phyloP scores from a whole-genome alignment of 2,797 vertebrate genomes.

The Hafferia zeledoni region DNA sequence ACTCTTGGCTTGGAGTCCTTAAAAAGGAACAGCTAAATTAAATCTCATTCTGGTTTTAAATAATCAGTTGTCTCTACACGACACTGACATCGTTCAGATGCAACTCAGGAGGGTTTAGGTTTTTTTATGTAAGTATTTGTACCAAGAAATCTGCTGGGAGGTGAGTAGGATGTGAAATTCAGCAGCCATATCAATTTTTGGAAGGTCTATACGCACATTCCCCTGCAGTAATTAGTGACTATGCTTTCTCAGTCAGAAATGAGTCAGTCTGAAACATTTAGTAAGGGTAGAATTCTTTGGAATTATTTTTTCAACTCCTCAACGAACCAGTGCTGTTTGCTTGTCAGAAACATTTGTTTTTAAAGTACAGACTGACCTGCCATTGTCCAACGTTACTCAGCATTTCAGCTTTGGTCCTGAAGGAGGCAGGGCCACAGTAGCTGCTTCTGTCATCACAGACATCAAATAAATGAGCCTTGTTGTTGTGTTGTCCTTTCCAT shows the following conservation, averaged over 20 bases:
- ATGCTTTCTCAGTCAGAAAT: constrained; percentile 41
- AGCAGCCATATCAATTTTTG: constrained; percentile 34
- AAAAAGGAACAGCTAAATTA: background rate
- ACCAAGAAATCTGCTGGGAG: constrained; percentile 2
- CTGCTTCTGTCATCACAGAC: background rate
- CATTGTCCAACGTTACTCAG: background rate
- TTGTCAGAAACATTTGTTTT: background rate
- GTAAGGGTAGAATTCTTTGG: background rate
- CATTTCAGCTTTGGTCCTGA: background rate
- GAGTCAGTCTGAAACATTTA: constrained; percentile 18
- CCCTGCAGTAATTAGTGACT: constrained; percentile 14
- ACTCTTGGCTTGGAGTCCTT: background rate
- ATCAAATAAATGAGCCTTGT: background rate
- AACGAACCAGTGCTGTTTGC: background rate
- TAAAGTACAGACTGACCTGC: background rate
- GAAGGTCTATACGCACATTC: constrained; percentile 13
- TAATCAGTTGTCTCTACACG: background rate
- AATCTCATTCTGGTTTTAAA: constrained; percentile 15
- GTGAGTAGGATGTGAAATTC: constrained; percentile 58
- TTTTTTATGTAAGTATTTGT: background rate
- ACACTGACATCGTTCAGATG: constrained; percentile 27
- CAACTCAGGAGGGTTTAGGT: background rate
- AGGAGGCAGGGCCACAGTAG: background rate
- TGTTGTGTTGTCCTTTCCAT: background rate
- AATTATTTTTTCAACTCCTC: background rate